phyloP scores from a whole-genome alignment of 2,888 invertebrate genomes.

The Luperina testacea region DNA sequence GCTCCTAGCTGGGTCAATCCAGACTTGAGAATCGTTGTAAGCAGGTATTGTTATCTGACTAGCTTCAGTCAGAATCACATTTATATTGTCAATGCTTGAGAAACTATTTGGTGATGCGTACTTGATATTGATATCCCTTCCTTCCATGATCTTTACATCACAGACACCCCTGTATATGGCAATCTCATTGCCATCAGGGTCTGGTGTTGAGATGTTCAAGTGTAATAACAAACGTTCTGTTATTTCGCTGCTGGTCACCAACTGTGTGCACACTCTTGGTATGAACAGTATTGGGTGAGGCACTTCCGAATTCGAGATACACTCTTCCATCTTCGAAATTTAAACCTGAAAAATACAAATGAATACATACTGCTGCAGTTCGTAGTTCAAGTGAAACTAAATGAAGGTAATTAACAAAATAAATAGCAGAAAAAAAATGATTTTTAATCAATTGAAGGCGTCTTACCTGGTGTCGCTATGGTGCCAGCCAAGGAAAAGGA shows the following conservation, averaged over 20 bases:
- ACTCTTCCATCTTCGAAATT: conserved; percentile 74
- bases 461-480: conserved; percentile 81
- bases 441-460: conserved; percentile 67
- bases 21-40: conserved; percentile 80
- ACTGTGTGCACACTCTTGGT: conserved; percentile 79
- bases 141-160: conserved; percentile 80
- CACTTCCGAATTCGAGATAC: conserved; percentile 67
- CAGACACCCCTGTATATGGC: conserved; percentile 82
- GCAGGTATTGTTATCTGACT: conserved; percentile 68
- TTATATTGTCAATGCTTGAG: conserved; percentile 63
- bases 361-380: conserved; percentile 61
- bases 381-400: conserved; percentile 56
- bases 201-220: conserved; percentile 78
- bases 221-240: conserved; percentile 81
- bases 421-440: conserved; percentile 58
- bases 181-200: conserved; percentile 79
- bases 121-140: conserved; percentile 68
- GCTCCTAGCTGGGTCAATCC: conserved; percentile 84
- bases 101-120: conserved; percentile 48
- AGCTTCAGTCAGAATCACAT: conserved; percentile 71
- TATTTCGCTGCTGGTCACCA: conserved; percentile 77
- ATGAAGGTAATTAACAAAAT: conserved; percentile 76
- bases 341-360: conserved; percentile 66
- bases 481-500: conserved; percentile 69
- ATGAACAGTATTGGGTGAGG: conserved; percentile 80